Evolutionary conservation across 2,113 vertebrate species (phyloP).

Genomic region (Apodemus speciosus): DNA sequence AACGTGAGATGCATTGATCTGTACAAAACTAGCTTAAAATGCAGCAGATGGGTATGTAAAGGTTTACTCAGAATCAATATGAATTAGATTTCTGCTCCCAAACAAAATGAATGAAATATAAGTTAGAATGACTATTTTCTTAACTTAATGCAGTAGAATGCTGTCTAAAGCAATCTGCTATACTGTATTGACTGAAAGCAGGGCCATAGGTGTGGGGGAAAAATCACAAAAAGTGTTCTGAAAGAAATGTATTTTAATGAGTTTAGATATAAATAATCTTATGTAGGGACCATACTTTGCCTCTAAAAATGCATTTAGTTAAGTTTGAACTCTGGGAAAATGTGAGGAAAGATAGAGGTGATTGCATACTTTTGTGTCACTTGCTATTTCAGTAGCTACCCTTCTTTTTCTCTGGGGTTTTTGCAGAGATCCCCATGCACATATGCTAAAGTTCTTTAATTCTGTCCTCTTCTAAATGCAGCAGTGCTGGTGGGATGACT

Average conservation of each 20-base stretch:
- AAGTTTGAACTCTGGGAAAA: slow-evolving; percentile 29
- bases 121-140: slow-evolving; percentile 68
- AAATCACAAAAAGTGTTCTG: not conserved
- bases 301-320: slow-evolving; percentile 42
- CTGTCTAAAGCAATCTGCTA: slow-evolving; percentile 39
- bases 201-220: not conserved
- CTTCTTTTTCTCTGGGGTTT: slow-evolving; percentile 46
- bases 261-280: not conserved
- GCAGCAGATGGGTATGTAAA: slow-evolving; percentile 61
- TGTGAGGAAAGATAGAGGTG: not conserved
- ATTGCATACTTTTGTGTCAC: not conserved
- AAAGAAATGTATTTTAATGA: slow-evolving; percentile 48
- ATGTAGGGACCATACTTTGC: not conserved
- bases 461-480: not conserved
- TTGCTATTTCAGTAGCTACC: not conserved
- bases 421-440: slow-evolving; percentile 23
- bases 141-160: slow-evolving; percentile 23
- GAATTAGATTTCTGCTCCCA: slow-evolving; percentile 68
- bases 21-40: slow-evolving; percentile 51
- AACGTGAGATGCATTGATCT: slow-evolving; percentile 72
- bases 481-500: not conserved
- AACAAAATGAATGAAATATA: slow-evolving; percentile 47
- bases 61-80: slow-evolving; percentile 70
- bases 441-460: not conserved
- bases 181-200: not conserved